Percentiles rank a stretch among this genome's conserved stretches.
Evolutionary conservation across 2,797 vertebrate species (phyloP).

Genomic region (Linurgus olivaceus): DNA sequence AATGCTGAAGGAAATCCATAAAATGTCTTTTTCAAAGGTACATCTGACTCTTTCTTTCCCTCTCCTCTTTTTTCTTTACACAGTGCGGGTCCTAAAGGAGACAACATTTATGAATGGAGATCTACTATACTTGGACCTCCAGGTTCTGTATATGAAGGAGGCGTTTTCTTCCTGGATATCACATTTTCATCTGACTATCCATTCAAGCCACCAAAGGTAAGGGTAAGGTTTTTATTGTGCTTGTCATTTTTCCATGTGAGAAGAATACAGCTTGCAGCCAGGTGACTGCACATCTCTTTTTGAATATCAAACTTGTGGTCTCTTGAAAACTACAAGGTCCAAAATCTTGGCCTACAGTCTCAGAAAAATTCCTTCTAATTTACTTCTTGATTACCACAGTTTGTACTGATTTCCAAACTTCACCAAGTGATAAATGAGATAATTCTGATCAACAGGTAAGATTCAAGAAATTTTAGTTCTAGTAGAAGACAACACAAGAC

Average conservation of each 20-base stretch:
- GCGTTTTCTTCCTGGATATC: slow-evolving; percentile 87
- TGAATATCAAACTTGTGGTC: not conserved
- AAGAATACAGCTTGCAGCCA: not conserved
- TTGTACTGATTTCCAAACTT: not conserved
- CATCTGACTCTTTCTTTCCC: not conserved
- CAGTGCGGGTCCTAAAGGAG: slow-evolving; percentile 86
- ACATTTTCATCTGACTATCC: slow-evolving; percentile 88
- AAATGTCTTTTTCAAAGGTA: not conserved
- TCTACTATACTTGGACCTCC: slow-evolving; percentile 86
- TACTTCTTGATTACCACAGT: not conserved
- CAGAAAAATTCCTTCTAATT: not conserved
- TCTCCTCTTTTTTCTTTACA: not conserved
- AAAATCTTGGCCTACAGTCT: not conserved
- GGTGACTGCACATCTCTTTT: not conserved
- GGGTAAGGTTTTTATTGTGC: slow-evolving; percentile 20
- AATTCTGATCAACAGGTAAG: not conserved
- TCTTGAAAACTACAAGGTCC: not conserved
- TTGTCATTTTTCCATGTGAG: not conserved
- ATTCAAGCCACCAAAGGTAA: slow-evolving; percentile 89
- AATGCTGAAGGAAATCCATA: not conserved
- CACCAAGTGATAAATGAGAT: not conserved
- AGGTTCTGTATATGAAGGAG: slow-evolving; percentile 86
- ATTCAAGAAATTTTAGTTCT: not conserved
- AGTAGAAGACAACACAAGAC: not conserved
- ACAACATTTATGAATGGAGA: slow-evolving; percentile 88